Evolutionary conservation across 2,113 vertebrate genomes (phyloP), one percentile per base, ranked within the genome.

Genomic region (Poecile atricapillus): DNA sequence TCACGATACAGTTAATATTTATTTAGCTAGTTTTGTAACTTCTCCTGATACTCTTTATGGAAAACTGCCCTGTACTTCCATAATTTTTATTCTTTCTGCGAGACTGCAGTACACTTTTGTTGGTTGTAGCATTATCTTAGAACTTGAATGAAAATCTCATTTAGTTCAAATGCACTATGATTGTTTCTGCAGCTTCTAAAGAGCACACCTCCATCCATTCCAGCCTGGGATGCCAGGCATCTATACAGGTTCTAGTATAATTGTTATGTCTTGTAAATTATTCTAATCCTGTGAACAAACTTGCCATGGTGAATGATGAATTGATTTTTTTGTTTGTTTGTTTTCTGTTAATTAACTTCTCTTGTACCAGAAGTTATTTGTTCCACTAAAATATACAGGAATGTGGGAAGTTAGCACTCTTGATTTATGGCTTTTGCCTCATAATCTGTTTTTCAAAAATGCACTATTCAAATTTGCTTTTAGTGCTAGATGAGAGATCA

Each of bases 391-490:
- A 73, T 73, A 53, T 7, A 65, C 2, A 24, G 58, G 31, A 83
- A 90, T 35, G 59, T 1, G 5, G 21, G 30, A 73, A 49, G 41
- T 2, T 70, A 83, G 55, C 33, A 24, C 7, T 69, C 50, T 19
- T 77, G 63, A 86, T 83, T 88, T 85, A 69, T 33, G 46, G 67
- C 49, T 78, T 94, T 90, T 7, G 7, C 49, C 31, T 83, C 55
- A n/a, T 44, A 62, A 88, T 65, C 79, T 92, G 30, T 64, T 94
- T 96, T 83, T 85, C 13, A 69, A 18, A 90, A 90, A 30, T n/a
- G 50, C 28, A 5, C 75, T 53, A 60, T n/a, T 92, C 88, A 92
- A 83, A 93, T 95, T 88, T 86, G 82, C 70, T 82, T 89, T 70
- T 44, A 21, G 85, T 30, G 37, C 71, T 85, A 85, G 75, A 85